These are phyloP conservation scores for Danionella dracula DNA, from an alignment of 2,797 vertebrate genomes.

Conservation along the genomic window DNA sequence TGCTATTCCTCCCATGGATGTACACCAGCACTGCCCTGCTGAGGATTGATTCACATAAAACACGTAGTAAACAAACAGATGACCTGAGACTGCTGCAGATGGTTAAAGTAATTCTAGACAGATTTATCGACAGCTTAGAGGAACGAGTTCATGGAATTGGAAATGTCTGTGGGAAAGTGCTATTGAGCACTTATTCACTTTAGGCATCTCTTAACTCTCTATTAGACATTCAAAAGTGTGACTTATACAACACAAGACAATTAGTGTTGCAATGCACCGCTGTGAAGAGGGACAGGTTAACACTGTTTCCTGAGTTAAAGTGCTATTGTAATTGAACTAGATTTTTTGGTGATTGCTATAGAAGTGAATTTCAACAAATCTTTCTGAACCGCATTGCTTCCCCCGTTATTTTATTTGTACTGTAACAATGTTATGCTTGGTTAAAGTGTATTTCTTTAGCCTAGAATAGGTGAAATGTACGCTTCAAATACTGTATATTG, in stretches of 20 bases:
- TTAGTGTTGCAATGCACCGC: neutral
- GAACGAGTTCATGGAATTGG: neutral
- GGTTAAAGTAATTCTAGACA: neutral
- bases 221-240: neutral
- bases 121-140: neutral
- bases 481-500: no score
- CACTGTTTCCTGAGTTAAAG: no score
- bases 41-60: neutral
- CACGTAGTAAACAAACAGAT: constrained; percentile 1
- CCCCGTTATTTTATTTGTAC: no score
- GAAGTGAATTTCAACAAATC: no score
- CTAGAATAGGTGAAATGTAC: no score
- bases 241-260: neutral
- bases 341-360: neutral
- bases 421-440: no score
- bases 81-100: neutral
- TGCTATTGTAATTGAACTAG: no score
- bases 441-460: no score
- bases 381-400: no score
- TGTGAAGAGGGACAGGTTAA: neutral
- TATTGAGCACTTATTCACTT: neutral
- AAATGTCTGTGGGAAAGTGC: neutral
- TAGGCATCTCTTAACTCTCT: neutral
- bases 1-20: neutral
- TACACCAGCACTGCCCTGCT: neutral